Base-by-base conservation (phyloP, 2,113 vertebrate species). In the Antigone vipio region DNA sequence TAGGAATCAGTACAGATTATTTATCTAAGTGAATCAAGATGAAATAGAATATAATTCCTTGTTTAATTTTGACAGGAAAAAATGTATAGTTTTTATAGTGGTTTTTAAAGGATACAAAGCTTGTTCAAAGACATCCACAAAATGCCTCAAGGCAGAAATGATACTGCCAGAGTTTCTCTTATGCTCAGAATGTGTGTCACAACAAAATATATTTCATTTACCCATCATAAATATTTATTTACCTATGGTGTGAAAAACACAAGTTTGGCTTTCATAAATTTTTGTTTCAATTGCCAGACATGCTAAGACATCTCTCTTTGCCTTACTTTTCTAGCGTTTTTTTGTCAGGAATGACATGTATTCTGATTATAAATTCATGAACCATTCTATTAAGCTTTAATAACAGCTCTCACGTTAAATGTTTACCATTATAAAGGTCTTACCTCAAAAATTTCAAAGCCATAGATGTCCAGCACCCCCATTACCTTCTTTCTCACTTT, bases 401-500 rank as follows among this genome's bases (percentile, higher is more conserved):
- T 42, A 84, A 90, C 27, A 88, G 10, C 50, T 85, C 29, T 88
- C 27, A 59, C 1, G 1, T 29, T 52, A 52, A 62, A 74, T 19
- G 9, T 38, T 89, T 62, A 50, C 12, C 7, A 34, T 50, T 82
- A 73, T 62, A 72, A 89, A 92, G 27, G 42, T 47, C 98, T 98
- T 98, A 99, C 99, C 99, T 99, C 99, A 98, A 99, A 99, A 97
- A 99, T 99, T 98, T 99, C 99, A 98, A 99, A 99, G 95, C 99
- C 99, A 47, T 99, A 99, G 95, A 99, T 99, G 98, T 99, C 99
- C 96, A 99, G 95, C 62, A 99, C 99, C 16, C 99, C 99, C 99
- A 99, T 99, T 72, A 99, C 99, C 98, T 99, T 99, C 98, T 99
- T 99, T 83, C 99, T 98, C 77, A 98, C 96, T 98, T 99, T 99